A percentile compares a stretch with the other conserved stretches of the same genome.
Conservation (phyloP, 2,113 vertebrate genomes). For the Glaucomys volans region DNA sequence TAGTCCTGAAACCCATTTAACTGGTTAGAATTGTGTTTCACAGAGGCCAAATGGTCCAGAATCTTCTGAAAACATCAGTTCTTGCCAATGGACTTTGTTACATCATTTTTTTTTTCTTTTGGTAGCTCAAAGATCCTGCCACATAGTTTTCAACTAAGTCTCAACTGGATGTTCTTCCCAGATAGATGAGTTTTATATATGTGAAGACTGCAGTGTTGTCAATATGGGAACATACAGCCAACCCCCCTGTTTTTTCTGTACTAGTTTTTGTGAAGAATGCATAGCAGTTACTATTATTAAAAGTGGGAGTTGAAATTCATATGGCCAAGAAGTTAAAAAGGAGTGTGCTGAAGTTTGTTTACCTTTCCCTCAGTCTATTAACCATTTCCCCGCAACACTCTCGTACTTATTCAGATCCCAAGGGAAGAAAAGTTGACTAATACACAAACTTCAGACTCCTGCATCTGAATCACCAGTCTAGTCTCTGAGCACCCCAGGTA, state of each 20-base stretch:
- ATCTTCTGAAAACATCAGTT: neutral
- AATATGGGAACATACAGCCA: neutral
- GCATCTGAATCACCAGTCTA: neutral
- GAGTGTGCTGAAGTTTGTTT: neutral
- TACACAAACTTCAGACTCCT: neutral
- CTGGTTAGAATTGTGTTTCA: neutral
- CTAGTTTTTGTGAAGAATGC: neutral
- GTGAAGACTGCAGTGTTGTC: neutral
- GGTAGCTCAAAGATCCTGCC: neutral
- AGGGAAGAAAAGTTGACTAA: neutral
- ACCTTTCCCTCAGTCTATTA: neutral
- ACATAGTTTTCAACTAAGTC: neutral
- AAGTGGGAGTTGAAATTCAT: neutral
- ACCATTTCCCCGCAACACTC: too few species aligned
- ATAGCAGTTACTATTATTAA: neutral
- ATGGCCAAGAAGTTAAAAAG: neutral
- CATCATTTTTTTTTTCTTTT: neutral
- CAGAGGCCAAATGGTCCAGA: neutral
- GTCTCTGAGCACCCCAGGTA: too few species aligned
- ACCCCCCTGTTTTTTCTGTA: neutral
- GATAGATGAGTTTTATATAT: neutral
- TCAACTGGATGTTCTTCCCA: neutral
- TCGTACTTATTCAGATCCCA: neutral
- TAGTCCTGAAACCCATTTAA: neutral
- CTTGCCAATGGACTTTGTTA: neutral